Evolutionary conservation across 2,797 vertebrate species (phyloP), one percentile per base, ranked within the genome.

Genomic region (Kryptopterus vitreolus): DNA sequence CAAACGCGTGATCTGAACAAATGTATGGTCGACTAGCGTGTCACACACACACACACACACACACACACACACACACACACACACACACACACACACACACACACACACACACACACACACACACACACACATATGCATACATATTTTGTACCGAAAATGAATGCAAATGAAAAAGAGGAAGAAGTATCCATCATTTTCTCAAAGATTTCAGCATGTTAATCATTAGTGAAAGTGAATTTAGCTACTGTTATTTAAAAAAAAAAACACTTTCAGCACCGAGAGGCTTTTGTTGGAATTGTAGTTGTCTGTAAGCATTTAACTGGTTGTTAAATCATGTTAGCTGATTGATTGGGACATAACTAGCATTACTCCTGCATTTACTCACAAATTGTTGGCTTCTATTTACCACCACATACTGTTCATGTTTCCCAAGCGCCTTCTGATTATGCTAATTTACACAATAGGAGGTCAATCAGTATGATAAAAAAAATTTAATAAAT

Each of bases 401-500:
- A 58, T 73, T 72, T 72, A 24, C 52, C 1, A 0, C 50, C 52
- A 57, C 33, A 73, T 58, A 58, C 71, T 38, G 71, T 38, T 73
- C 53, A 73, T 24, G 31, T 57, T 57, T 57, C 52, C 24, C 53
- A 57, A 57, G 6, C 33, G 16, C 38, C 22, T 38, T 31, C 52
- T 26, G 53, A 57, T 38, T 73, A 57, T 73, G 52, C 22, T 73
- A 11, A 38, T 35, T 55, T 35, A 38, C 70, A 72, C 70, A 57
- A 55, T n/a, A 72, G 69, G 69, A 29, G n/a, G 70, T 72, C 70
- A 53, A 48, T 33, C 69, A 31, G 48, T 52, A 52, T 12, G 46
- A 52, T 9, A 55, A 52, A 57, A 66, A n/a, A n/a, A n/a, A n/a
- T n/a, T n/a, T 43, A 43, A 43, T 43, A 43, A n/a, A 43, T 43